Conservation (phyloP, 1,140 invertebrate species). For the Drosophila murphyi region DNA sequence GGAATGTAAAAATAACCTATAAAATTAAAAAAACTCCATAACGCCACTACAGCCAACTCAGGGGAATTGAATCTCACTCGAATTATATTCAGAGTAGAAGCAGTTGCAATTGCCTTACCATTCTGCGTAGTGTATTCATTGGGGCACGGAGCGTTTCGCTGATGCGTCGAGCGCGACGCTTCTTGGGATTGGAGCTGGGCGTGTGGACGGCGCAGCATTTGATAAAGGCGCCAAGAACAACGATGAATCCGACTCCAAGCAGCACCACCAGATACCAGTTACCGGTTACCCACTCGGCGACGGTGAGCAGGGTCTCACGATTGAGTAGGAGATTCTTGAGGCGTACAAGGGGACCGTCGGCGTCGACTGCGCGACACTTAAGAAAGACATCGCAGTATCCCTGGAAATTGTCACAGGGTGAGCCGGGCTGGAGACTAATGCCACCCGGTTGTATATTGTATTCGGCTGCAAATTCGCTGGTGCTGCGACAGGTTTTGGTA, state of each 20-base stretch:
- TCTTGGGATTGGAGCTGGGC: slow-evolving; percentile 98
- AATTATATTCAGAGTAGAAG: no score
- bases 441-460: slow-evolving; percentile 93
- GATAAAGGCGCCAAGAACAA: slow-evolving; percentile 99
- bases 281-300: slow-evolving; percentile 96
- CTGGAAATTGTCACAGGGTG: slow-evolving; percentile 99
- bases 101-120: slow-evolving; percentile 50
- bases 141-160: slow-evolving; percentile 94
- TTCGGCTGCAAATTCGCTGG: slow-evolving; percentile 91
- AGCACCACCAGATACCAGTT: slow-evolving; percentile 99
- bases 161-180: slow-evolving; percentile 92
- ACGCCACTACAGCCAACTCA: no score
- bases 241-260: slow-evolving; percentile 95
- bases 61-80: no score
- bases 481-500: slow-evolving; percentile 92
- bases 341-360: slow-evolving; percentile 97
- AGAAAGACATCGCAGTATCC: slow-evolving; percentile 99
- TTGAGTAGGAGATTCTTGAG: slow-evolving; percentile 99
- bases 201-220: slow-evolving; percentile 99
- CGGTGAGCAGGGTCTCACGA: slow-evolving; percentile 92
- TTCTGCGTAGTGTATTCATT: slow-evolving; percentile 94
- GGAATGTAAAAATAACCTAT: no score
- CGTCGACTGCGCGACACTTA: slow-evolving; percentile 98
- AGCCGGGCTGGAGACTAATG: slow-evolving; percentile 95
- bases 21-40: no score